Conservation (phyloP, 2,113 vertebrate species). For the Telmatochromis sp. region DNA sequence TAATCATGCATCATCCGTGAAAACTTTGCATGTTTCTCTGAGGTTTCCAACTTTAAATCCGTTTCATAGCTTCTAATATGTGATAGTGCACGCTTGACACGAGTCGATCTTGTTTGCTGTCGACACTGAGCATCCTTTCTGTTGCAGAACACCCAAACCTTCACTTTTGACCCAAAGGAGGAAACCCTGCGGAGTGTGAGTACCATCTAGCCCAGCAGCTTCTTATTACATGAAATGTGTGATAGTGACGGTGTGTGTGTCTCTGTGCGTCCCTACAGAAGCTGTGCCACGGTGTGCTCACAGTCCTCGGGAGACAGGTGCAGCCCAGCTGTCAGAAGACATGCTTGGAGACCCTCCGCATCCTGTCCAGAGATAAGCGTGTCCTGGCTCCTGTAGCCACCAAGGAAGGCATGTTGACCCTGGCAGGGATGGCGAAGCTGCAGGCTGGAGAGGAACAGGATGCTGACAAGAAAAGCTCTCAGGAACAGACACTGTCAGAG, state of each 20-base stretch:
- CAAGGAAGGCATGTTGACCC: slow-evolving; percentile 83
- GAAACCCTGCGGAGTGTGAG: slow-evolving; percentile 88
- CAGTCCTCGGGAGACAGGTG: slow-evolving; percentile 77
- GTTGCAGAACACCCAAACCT: slow-evolving; percentile 82
- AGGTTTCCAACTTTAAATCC: neutral
- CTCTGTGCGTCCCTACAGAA: slow-evolving; percentile 60
- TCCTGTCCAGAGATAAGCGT: slow-evolving; percentile 91
- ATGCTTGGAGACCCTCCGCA: slow-evolving; percentile 91
- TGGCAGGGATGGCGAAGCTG: slow-evolving; percentile 80
- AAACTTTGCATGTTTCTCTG: neutral
- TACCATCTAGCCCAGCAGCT: neutral
- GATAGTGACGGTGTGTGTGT: neutral
- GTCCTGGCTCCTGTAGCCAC: slow-evolving; percentile 90
- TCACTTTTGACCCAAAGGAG: slow-evolving; percentile 85
- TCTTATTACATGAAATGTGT: neutral
- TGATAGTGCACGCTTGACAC: neutral
- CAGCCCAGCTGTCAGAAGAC: slow-evolving; percentile 80
- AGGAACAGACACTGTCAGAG: slow-evolving; percentile 65
- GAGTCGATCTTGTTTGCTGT: neutral
- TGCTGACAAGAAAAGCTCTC: neutral
- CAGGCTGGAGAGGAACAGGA: neutral
- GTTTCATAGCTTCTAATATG: neutral
- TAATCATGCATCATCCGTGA: neutral
- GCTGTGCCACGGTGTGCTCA: slow-evolving; percentile 83
- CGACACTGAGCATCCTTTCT: neutral